A percentile compares a stretch with the other conserved stretches of the same genome.
Evolutionary conservation across 1,140 invertebrate species (phyloP).

Genomic region (Sitobion miscanthi): DNA sequence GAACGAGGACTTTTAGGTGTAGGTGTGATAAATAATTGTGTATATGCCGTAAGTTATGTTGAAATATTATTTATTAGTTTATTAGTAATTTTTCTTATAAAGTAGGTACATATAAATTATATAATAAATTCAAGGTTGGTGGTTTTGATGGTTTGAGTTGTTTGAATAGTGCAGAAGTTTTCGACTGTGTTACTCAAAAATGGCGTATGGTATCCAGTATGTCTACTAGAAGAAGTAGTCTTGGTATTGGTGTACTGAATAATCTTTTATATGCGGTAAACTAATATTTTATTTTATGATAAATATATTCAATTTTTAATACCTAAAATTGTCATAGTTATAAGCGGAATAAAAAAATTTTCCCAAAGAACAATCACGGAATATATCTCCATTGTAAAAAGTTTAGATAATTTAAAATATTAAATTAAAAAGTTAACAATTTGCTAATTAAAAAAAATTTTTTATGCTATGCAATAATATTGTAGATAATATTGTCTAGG

Average conservation of each 20-base stretch:
- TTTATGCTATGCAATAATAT: too few species aligned
- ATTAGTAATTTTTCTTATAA: slow-evolving; percentile 60
- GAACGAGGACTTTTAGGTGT: too few species aligned
- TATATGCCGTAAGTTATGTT: slow-evolving; percentile 75
- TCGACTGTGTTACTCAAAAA: slow-evolving; percentile 72
- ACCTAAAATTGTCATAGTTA: background rate
- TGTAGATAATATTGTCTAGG: too few species aligned
- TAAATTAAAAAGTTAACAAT: too few species aligned
- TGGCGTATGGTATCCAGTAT: slow-evolving; percentile 86
- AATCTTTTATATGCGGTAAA: slow-evolving; percentile 62
- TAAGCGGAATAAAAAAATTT: too few species aligned
- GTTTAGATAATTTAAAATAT: too few species aligned
- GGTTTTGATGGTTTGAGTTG: slow-evolving; percentile 95
- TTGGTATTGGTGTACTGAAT: slow-evolving; percentile 64
- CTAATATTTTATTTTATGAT: background rate
- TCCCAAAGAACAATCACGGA: too few species aligned
- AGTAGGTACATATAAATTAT: background rate
- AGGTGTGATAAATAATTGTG: too few species aligned
- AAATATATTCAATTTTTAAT: slow-evolving; percentile 57
- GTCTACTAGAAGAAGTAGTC: slow-evolving; percentile 88
- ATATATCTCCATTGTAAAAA: too few species aligned
- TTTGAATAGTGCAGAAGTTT: slow-evolving; percentile 75
- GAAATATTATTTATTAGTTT: too few species aligned
- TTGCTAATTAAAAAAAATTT: too few species aligned
- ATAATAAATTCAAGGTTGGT: slow-evolving; percentile 67